Base-by-base conservation (phyloP, 2,113 vertebrate genomes). In the Crotalus helleri region DNA sequence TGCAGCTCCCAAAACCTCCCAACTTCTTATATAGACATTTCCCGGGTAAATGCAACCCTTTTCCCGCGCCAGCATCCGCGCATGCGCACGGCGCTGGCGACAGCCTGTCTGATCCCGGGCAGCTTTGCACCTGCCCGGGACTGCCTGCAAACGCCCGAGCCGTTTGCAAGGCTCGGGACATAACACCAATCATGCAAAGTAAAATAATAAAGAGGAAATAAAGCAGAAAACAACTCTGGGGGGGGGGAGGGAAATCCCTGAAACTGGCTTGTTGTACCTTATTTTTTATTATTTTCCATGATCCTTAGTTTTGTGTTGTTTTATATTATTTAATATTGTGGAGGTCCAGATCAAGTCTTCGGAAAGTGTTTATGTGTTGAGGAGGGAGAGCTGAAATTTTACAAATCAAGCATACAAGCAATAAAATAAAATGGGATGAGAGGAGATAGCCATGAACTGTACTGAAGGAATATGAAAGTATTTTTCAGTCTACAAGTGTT, bases 271-370 rank as follows among this genome's bases (percentile, higher is more conserved):
- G 51, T 33, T n/a, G 93, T 1, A 88, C 88, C 0, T 91, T 86
- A 57, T 39, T 58, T n/a, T 53, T 51, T n/a, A 54, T 0, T 0
- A 9, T 93, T 54, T n/a, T 15, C 29, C 87, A 2, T n/a, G 86
- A 10, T 93, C 64, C 87, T 54, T 17, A 90, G 12, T 33, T 24
- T 59, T 17, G 12, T 49, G 10, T 53, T 74, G 44, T 88, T 49
- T 89, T 57, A 92, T 91, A 2, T 2, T 94, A 57, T 94, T 93
- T 69, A 87, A 88, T 92, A 95, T 46, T 91, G 33, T 46, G 23
- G 29, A 23, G 26, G 15, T 5, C 15, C 53, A 89, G 64, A 92
- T 69, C 64, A 69, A 69, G 33, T 69, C 64, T 69, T 69, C 6
- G 6, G 33, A 7, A 81, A 39, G 7, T 81, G 7, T 39, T 39